Conservation (phyloP, 2,888 invertebrate species). For the Ashinkailepas kermadecensis region DNA sequence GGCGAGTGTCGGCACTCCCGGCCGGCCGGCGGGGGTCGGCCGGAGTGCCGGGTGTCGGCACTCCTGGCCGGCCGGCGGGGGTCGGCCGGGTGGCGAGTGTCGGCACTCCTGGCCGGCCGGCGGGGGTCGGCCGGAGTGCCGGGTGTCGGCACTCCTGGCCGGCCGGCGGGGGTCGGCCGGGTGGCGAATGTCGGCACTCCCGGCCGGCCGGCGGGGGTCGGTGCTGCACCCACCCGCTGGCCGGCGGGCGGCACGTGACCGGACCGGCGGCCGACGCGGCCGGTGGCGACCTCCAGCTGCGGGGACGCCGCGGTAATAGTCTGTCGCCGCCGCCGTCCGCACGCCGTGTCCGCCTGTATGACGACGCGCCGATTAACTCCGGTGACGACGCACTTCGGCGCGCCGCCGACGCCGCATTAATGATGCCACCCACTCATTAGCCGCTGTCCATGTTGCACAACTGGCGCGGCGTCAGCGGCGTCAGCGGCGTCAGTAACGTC, state of each 20-base stretch:
- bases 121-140: no score
- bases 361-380: not conserved
- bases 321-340: not conserved
- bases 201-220: no score
- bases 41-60: no score
- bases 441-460: constrained; percentile 15
- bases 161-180: not conserved
- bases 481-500: no score
- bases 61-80: no score
- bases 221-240: no score
- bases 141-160: no score
- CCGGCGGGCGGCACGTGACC: not conserved
- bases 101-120: no score
- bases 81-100: no score
- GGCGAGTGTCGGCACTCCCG: no score
- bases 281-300: not conserved
- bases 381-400: not conserved
- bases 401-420: not conserved
- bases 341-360: not conserved
- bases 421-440: not conserved
- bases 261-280: not conserved
- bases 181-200: no score
- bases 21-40: no score
- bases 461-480: not conserved
- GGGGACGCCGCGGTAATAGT: not conserved